Percentiles rank a stretch among this genome's conserved stretches.
These are phyloP conservation scores for Macrophya annulata DNA, from an alignment of 2,888 invertebrate species.

Conservation along the genomic window DNA sequence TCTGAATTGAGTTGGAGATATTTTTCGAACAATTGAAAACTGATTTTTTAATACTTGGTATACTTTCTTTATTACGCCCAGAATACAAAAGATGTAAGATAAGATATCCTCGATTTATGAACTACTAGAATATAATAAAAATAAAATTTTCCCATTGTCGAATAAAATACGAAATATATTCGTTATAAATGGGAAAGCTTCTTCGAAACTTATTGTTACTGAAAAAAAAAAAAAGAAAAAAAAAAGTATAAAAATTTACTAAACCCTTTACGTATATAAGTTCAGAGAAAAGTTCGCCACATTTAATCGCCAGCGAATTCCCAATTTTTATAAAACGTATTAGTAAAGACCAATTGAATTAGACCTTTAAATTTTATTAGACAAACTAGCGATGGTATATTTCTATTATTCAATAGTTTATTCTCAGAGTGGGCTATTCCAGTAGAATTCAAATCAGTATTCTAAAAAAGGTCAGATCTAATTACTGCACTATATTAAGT, in stretches of 20 bases:
- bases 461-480: not conserved
- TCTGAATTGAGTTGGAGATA: not conserved
- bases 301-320: not conserved
- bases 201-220: not conserved
- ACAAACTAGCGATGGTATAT: not conserved
- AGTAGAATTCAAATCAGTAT: not conserved
- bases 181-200: not conserved
- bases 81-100: not conserved
- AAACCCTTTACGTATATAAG: not conserved
- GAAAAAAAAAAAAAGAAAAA: too few relatives aligned
- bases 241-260: not conserved
- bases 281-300: not conserved
- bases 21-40: slow-evolving; percentile 13
- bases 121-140: not conserved
- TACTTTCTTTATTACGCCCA: not conserved
- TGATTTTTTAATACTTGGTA: not conserved
- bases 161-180: not conserved
- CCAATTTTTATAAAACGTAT: not conserved
- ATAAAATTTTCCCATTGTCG: not conserved
- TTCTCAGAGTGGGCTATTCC: not conserved
- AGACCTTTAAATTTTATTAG: not conserved
- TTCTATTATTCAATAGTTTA: not conserved
- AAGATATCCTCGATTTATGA: not conserved
- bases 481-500: not conserved
- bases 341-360: not conserved